A percentile compares a stretch with the other conserved stretches of the same genome.
phyloP scores from a whole-genome alignment of 2,113 vertebrate species.

The Neoarius graeffei region DNA sequence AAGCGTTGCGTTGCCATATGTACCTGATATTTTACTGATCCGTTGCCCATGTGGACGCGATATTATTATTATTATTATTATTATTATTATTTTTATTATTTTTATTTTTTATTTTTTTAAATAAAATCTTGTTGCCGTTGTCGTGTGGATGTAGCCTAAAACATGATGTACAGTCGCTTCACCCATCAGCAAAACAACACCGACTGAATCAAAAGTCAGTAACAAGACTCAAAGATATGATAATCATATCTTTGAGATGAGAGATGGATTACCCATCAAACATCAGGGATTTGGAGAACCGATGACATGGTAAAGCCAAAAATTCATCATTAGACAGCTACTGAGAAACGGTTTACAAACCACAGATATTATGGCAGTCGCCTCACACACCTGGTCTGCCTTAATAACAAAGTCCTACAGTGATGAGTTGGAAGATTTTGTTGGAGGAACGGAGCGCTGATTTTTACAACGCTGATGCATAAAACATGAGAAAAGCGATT shows the following conservation, averaged over 20 bases:
- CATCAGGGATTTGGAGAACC: neutral
- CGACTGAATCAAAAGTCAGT: neutral
- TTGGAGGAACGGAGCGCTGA: neutral
- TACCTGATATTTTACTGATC: no score
- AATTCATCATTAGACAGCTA: neutral
- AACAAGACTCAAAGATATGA: neutral
- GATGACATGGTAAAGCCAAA: neutral
- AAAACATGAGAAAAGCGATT: neutral
- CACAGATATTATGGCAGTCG: neutral
- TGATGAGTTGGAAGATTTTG: neutral
- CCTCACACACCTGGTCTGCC: neutral
- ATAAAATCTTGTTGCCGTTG: no score
- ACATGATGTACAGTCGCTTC: neutral
- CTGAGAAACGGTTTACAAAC: neutral
- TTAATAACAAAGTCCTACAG: neutral
- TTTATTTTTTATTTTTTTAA: no score
- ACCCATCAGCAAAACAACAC: constrained; percentile 2
- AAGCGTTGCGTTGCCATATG: no score
- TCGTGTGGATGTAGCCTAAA: no score
- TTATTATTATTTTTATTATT: no score
- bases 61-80: no score
- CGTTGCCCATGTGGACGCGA: no score
- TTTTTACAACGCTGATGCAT: neutral
- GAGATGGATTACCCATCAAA: neutral
- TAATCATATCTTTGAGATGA: no score